Conservation (phyloP, 2,113 vertebrate genomes). For the Sporophila hypoxantha region DNA sequence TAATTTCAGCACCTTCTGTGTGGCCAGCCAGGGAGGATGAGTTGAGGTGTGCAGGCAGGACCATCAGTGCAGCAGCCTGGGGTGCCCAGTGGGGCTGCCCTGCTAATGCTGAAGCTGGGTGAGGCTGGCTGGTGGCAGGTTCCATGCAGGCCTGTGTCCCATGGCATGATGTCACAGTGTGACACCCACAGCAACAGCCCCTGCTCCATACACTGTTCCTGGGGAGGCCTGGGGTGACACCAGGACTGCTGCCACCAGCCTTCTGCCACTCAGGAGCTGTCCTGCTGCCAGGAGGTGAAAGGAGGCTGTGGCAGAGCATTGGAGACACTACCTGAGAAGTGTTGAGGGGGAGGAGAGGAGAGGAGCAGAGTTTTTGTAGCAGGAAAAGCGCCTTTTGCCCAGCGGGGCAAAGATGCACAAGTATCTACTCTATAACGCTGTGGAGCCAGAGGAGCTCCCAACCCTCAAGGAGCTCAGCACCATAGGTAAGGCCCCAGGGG, state of each 20-base stretch:
- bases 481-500: not conserved
- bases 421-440: not conserved
- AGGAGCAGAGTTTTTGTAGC: not conserved
- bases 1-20: not conserved
- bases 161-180: not conserved
- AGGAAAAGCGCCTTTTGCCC: not conserved
- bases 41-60: not conserved
- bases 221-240: not conserved
- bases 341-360: not conserved
- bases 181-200: too few relatives aligned
- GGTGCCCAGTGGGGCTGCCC: not conserved
- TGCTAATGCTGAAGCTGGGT: not conserved
- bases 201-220: not conserved
- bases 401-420: not conserved
- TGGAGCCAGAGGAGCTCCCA: not conserved
- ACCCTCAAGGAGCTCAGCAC: not conserved
- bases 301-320: not conserved
- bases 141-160: not conserved
- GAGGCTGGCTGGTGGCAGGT: too few relatives aligned
- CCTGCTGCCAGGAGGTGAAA: not conserved
- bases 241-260: not conserved
- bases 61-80: not conserved
- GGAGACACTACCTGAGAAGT: not conserved
- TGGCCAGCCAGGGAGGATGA: not conserved
- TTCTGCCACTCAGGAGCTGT: not conserved